A percentile compares a stretch with the other conserved stretches of the same genome.
Conservation (phyloP, 2,888 invertebrate genomes). For the Trichopria drosophilae region DNA sequence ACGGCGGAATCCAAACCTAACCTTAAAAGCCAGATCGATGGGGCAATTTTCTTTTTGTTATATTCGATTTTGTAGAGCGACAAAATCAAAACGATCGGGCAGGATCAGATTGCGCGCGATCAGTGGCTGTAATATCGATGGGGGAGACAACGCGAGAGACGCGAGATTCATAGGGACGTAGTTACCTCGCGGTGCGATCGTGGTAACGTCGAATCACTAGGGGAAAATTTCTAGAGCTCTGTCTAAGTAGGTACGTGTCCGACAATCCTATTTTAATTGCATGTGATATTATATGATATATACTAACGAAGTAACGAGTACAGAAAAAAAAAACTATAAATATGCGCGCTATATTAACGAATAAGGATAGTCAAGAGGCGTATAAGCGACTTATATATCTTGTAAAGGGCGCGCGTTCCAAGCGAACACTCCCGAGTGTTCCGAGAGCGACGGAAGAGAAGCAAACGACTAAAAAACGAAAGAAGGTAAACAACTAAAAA, state of each 20-base stretch:
- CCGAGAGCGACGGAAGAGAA: not conserved
- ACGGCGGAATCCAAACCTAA: too few species aligned
- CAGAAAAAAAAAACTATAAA: too few species aligned
- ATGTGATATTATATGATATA: constrained; percentile 55
- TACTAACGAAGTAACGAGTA: constrained; percentile 39
- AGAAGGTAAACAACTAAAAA: not conserved
- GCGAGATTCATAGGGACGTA: not conserved
- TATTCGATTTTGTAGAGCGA: too few species aligned
- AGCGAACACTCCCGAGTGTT: not conserved
- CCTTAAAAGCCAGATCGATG: too few species aligned
- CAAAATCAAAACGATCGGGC: too few species aligned
- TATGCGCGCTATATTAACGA: constrained; percentile 37
- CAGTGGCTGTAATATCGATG: too few species aligned
- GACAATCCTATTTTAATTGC: constrained; percentile 57
- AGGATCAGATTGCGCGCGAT: too few species aligned
- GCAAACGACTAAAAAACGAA: not conserved
- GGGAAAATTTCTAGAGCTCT: constrained; percentile 32
- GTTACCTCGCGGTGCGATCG: constrained; percentile 16
- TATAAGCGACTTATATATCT: constrained; percentile 32
- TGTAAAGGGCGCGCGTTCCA: constrained; percentile 14
- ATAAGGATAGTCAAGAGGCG: constrained; percentile 34
- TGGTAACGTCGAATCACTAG: constrained; percentile 32
- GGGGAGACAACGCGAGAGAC: constrained; percentile 1
- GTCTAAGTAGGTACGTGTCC: constrained; percentile 50
- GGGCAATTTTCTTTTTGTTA: too few species aligned